Evolutionary conservation across 1,140 invertebrate genomes (phyloP).

Genomic region (Drosophila neocordata): DNA sequence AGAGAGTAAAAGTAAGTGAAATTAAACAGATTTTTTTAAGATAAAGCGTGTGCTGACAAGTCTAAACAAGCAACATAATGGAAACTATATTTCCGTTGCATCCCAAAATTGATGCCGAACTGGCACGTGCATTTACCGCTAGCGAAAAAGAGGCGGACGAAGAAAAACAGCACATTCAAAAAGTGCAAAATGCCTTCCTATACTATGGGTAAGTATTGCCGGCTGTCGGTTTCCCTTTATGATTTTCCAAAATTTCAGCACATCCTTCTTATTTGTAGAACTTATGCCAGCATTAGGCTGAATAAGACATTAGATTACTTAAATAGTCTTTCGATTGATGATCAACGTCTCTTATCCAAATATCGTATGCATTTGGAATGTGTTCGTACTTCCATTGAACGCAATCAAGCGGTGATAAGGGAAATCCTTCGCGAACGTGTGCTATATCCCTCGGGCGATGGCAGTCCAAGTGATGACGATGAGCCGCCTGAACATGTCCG

Average conservation of each 20-base stretch:
- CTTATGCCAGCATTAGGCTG: conserved; percentile 86
- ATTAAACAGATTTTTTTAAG: not conserved
- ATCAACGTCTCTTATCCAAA: conserved; percentile 89
- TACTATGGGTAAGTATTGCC: conserved; percentile 63
- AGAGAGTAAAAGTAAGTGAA: not conserved
- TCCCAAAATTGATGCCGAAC: conserved; percentile 63
- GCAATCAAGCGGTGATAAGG: conserved; percentile 93
- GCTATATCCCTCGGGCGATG: conserved; percentile 51
- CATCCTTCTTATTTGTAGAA: conserved; percentile 80
- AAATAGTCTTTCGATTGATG: conserved; percentile 87
- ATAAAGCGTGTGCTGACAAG: not conserved
- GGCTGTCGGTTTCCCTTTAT: not conserved
- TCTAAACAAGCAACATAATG: conserved; percentile 34
- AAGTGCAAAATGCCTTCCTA: conserved; percentile 69
- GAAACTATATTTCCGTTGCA: conserved; percentile 62
- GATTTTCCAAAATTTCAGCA: not conserved
- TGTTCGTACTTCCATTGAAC: conserved; percentile 91
- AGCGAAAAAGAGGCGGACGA: conserved; percentile 57
- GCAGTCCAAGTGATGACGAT: conserved; percentile 24
- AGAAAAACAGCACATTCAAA: conserved; percentile 61
- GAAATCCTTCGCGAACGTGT: conserved; percentile 86
- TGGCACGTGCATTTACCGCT: conserved; percentile 44
- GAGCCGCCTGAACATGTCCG: conserved; percentile 71
- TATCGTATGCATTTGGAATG: conserved; percentile 90
- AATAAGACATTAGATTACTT: conserved; percentile 90